These are phyloP conservation scores for Pomacea canaliculata DNA, from an alignment of 2,888 invertebrate species.

Conservation along the genomic window DNA sequence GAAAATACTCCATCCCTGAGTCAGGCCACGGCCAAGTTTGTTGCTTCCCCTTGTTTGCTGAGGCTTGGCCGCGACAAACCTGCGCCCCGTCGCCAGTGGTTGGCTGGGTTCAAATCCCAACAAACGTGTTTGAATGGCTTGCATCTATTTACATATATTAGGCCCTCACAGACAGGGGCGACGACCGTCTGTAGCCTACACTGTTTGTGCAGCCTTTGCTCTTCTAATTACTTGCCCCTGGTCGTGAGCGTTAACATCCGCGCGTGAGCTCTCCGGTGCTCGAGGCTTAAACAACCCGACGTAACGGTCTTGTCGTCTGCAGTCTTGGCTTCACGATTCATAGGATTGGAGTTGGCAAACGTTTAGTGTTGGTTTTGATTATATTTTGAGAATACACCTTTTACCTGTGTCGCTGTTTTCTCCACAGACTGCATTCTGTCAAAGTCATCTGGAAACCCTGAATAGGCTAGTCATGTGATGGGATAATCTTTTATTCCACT, in stretches of 20 bases:
- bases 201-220: neutral
- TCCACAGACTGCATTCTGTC: too few relatives aligned
- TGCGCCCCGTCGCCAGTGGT: neutral
- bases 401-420: neutral
- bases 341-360: too few relatives aligned
- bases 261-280: neutral
- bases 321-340: too few relatives aligned
- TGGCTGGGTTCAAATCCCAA: neutral
- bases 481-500: too few relatives aligned
- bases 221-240: neutral
- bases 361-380: neutral
- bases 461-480: too few relatives aligned
- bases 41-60: neutral
- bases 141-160: constrained; percentile 9
- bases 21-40: neutral
- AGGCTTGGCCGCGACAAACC: neutral
- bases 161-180: constrained; percentile 1
- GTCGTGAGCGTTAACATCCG: constrained; percentile 5
- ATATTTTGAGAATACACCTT: neutral
- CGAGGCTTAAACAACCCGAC: neutral
- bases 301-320: neutral
- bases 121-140: neutral
- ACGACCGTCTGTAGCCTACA: neutral
- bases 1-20: neutral
- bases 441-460: too few relatives aligned